These are phyloP conservation scores for Spondyliosoma cantharus DNA, from an alignment of 2,797 vertebrate species.

Conservation along the genomic window DNA sequence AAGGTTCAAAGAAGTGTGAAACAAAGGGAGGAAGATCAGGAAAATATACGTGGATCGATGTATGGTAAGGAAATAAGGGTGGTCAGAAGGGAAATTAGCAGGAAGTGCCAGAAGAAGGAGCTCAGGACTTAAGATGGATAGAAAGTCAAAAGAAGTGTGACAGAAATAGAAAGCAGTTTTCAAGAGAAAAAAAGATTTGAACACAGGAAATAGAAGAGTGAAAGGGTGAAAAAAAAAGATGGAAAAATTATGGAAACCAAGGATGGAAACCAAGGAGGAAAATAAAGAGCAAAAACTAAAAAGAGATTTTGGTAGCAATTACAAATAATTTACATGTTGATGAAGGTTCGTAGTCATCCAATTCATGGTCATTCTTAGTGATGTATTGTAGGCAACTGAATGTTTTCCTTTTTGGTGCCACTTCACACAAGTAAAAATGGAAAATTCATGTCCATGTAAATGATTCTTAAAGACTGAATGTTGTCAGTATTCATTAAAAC, in stretches of 20 bases:
- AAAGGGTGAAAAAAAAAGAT: slow-evolving; percentile 4
- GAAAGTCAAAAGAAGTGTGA: slow-evolving; percentile 41
- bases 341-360: no score
- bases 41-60: slow-evolving; percentile 24
- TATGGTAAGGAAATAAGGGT: slow-evolving; percentile 32
- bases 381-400: no score
- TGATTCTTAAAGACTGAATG: no score
- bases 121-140: slow-evolving; percentile 36
- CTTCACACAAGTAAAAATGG: no score
- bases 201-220: slow-evolving; percentile 28
- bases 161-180: slow-evolving; percentile 33
- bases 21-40: slow-evolving; percentile 10
- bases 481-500: no score
- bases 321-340: no score
- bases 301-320: no score
- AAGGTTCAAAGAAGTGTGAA: slow-evolving; percentile 25
- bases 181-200: slow-evolving; percentile 21
- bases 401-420: no score
- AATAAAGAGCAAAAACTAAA: neutral
- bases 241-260: neutral
- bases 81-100: slow-evolving; percentile 36
- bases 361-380: no score
- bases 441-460: no score
- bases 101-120: slow-evolving; percentile 23
- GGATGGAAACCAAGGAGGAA: neutral